A percentile compares a stretch with the other conserved stretches of the same genome.
phyloP scores from a whole-genome alignment of 2,888 invertebrate genomes.

The Ennomos fuscantarius region DNA sequence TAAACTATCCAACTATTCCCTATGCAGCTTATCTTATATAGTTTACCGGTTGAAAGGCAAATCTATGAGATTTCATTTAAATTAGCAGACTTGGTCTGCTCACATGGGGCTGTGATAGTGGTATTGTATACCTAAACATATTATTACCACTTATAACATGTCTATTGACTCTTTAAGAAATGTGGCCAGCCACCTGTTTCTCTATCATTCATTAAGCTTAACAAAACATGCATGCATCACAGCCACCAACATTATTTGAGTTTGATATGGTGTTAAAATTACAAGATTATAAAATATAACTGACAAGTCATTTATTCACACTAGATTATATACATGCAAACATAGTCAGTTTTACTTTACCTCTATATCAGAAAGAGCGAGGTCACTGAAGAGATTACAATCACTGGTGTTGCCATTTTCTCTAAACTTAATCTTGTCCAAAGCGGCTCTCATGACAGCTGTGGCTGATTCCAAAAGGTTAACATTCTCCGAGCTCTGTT shows the following conservation, averaged over 20 bases:
- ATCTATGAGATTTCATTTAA: no score
- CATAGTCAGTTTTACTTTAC: slow-evolving; percentile 49
- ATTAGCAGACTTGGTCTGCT: no score
- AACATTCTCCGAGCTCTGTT: slow-evolving; percentile 76
- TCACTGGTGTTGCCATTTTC: slow-evolving; percentile 60
- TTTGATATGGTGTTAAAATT: slow-evolving; percentile 2
- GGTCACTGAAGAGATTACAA: slow-evolving; percentile 79
- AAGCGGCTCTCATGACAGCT: slow-evolving; percentile 89
- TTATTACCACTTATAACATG: no score
- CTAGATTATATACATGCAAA: slow-evolving; percentile 9
- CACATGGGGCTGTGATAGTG: no score
- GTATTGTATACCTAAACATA: no score
- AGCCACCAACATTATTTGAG: neutral
- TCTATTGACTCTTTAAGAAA: no score
- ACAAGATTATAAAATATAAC: slow-evolving; percentile 6
- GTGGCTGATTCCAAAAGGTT: slow-evolving; percentile 89
- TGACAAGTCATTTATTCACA: slow-evolving; percentile 10
- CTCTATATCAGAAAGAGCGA: slow-evolving; percentile 85
- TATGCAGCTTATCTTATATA: no score
- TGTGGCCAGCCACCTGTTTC: no score
- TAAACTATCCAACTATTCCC: no score
- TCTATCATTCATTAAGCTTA: no score
- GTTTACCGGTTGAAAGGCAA: no score
- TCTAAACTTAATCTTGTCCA: slow-evolving; percentile 87
- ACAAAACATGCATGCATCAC: no score